A percentile compares a stretch with the other conserved stretches of the same genome.
Evolutionary conservation across 2,888 invertebrate species (phyloP).

Genomic region (Hemaris fuciformis): DNA sequence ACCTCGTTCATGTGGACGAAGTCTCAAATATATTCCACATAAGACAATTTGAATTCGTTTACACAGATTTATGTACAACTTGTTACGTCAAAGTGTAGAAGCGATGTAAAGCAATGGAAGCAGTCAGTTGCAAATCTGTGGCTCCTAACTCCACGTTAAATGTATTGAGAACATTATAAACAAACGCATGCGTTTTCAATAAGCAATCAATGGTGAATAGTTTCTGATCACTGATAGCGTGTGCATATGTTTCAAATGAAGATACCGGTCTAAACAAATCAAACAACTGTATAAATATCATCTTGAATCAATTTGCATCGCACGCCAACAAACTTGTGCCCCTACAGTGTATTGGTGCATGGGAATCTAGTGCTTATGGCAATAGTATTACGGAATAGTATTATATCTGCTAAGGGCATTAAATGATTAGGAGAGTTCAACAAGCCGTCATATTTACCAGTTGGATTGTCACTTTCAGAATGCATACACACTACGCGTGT

Average conservation of each 20-base stretch:
- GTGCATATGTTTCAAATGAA: constrained; percentile 1
- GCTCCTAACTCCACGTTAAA: not conserved
- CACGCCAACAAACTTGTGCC: not conserved
- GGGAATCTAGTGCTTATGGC: not conserved
- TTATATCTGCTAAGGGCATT: not conserved
- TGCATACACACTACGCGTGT: constrained; percentile 20
- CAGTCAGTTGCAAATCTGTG: not conserved
- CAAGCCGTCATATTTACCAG: constrained; percentile 23
- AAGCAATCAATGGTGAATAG: not conserved
- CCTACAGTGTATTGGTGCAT: not conserved
- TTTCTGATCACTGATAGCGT: not conserved
- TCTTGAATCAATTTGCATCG: constrained; percentile 8
- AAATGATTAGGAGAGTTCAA: constrained; percentile 7
- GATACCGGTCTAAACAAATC: not conserved
- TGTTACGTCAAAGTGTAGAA: no score
- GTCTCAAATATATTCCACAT: no score
- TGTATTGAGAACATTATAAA: not conserved
- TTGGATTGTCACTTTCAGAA: constrained; percentile 26
- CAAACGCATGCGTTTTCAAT: not conserved
- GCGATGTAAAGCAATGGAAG: no score
- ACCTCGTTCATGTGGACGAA: no score
- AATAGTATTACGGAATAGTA: not conserved
- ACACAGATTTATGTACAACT: no score
- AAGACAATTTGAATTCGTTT: no score
- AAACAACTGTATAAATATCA: constrained; percentile 5